A percentile compares a stretch with the other conserved stretches of the same genome.
Evolutionary conservation across 1,140 invertebrate genomes (phyloP).

Genomic region (Drosophila trapezifrons): DNA sequence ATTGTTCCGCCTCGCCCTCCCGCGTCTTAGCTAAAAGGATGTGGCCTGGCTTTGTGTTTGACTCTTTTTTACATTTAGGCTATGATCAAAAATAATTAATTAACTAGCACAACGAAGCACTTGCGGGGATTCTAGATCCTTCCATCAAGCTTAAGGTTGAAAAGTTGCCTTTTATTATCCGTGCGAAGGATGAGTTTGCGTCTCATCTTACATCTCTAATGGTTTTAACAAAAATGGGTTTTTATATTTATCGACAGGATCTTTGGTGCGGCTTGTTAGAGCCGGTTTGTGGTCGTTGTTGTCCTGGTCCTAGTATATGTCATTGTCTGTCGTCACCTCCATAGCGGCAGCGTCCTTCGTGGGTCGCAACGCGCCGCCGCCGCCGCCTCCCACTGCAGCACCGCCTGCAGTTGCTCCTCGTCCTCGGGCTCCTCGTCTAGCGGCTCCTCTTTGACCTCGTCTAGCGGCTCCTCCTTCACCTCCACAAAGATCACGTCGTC

Average conservation of each 20-base stretch:
- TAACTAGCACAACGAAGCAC: constrained; percentile 60
- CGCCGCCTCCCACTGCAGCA: constrained; percentile 37
- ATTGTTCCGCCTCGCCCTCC: constrained; percentile 7
- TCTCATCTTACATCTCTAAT: constrained; percentile 16
- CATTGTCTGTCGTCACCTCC: constrained; percentile 50
- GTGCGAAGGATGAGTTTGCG: neutral
- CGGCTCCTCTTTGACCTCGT: neutral
- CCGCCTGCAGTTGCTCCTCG: constrained; percentile 36
- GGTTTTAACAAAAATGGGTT: constrained; percentile 53
- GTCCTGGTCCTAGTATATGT: constrained; percentile 5
- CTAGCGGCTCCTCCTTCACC: constrained; percentile 6
- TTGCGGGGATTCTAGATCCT: neutral
- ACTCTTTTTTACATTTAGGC: constrained; percentile 48
- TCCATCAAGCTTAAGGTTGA: neutral
- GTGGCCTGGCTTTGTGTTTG: constrained; percentile 12
- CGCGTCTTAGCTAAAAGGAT: constrained; percentile 15
- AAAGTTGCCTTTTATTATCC: neutral
- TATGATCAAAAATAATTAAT: constrained; percentile 49
- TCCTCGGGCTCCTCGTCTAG: constrained; percentile 18
- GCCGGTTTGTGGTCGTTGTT: constrained; percentile 15
- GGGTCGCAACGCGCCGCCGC: neutral
- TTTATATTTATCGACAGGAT: constrained; percentile 60
- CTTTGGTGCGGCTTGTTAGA: constrained; percentile 59
- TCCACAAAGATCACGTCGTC: constrained; percentile 11
- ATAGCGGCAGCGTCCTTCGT: constrained; percentile 9